Percentiles rank a stretch among this genome's conserved stretches.
These are phyloP conservation scores for Lota lota DNA, from an alignment of 2,113 vertebrate genomes.

Conservation along the genomic window DNA sequence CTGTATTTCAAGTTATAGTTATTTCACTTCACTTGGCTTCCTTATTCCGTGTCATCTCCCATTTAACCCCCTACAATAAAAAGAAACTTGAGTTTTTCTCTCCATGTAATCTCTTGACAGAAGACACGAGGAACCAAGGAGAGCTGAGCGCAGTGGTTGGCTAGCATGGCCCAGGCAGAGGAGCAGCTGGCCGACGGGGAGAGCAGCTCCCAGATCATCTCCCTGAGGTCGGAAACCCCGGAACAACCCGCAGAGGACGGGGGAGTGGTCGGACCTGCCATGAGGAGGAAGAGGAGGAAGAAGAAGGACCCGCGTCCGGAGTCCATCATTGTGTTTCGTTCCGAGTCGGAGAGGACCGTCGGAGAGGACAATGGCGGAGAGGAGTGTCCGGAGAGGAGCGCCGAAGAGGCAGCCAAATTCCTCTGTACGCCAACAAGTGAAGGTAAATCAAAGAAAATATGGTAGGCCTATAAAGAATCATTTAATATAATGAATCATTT, in stretches of 20 bases:
- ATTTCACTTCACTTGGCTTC: too few relatives aligned
- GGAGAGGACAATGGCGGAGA: constrained; percentile 80
- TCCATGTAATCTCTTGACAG: constrained; percentile 2
- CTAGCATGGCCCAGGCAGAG: constrained; percentile 67
- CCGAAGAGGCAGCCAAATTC: constrained; percentile 88
- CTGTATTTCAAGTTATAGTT: too few relatives aligned
- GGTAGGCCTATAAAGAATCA: too few relatives aligned
- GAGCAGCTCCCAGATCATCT: constrained; percentile 69
- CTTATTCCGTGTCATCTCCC: too few relatives aligned
- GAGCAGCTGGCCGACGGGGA: constrained; percentile 60
- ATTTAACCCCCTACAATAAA: too few relatives aligned
- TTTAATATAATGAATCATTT: too few relatives aligned
- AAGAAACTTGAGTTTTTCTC: too few relatives aligned
- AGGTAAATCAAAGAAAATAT: constrained; percentile 65
- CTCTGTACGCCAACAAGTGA: constrained; percentile 82
- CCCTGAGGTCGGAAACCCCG: constrained; percentile 61
- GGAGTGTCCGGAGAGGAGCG: constrained; percentile 78
- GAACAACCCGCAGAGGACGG: constrained; percentile 63
- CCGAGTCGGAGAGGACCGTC: constrained; percentile 80
- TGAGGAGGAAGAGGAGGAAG: constrained; percentile 82
- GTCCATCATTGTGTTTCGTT: constrained; percentile 92
- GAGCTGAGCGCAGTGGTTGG: constrained; percentile 9
- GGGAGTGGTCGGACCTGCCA: constrained; percentile 79
- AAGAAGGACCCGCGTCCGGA: constrained; percentile 89
- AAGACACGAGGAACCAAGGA: not conserved